Percentiles rank a stretch among this genome's conserved stretches.
phyloP scores from a whole-genome alignment of 2,888 invertebrate species.

The Gymnocheta viridis region DNA sequence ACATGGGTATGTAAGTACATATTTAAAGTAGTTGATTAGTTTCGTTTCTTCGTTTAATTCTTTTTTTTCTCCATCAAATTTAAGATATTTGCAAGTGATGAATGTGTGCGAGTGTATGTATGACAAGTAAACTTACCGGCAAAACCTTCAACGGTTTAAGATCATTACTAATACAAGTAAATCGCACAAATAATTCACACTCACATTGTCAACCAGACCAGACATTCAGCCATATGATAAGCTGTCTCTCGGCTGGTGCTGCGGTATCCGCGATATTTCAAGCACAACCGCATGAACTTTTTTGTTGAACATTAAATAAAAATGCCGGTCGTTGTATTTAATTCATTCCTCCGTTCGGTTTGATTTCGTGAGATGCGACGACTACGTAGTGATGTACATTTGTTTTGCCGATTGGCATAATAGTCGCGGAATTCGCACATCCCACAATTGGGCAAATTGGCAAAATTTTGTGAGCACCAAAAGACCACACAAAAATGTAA shows the following conservation, averaged over 20 bases:
- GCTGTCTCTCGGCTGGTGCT: conserved; percentile 60
- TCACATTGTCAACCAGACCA: conserved; percentile 57
- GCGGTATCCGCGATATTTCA: conserved; percentile 61
- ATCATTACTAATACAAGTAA: conserved; percentile 36
- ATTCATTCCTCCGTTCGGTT: conserved; percentile 40
- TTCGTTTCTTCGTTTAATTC: conserved; percentile 2
- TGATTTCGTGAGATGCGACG: conserved; percentile 41
- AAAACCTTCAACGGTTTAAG: conserved; percentile 56
- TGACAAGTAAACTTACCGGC: conserved; percentile 69
- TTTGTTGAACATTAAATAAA: conserved; percentile 37
- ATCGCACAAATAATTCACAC: conserved; percentile 31
- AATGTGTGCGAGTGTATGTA: conserved; percentile 3
- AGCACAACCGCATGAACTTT: conserved; percentile 60
- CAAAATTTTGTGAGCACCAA: background rate
- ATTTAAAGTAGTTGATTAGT: conserved; percentile 25
- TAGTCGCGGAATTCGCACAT: conserved; percentile 50
- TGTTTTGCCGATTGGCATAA: conserved; percentile 20
- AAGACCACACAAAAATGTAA: background rate
- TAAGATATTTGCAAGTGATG: conserved; percentile 24
- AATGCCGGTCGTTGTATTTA: conserved; percentile 63
- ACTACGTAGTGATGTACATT: background rate
- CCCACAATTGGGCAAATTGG: conserved; percentile 23
- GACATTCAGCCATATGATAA: conserved; percentile 67
- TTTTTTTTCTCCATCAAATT: background rate
- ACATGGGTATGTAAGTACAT: too few species aligned